Evolutionary conservation across 2,797 vertebrate species (phyloP).

Genomic region (Carcharodon carcharias): DNA sequence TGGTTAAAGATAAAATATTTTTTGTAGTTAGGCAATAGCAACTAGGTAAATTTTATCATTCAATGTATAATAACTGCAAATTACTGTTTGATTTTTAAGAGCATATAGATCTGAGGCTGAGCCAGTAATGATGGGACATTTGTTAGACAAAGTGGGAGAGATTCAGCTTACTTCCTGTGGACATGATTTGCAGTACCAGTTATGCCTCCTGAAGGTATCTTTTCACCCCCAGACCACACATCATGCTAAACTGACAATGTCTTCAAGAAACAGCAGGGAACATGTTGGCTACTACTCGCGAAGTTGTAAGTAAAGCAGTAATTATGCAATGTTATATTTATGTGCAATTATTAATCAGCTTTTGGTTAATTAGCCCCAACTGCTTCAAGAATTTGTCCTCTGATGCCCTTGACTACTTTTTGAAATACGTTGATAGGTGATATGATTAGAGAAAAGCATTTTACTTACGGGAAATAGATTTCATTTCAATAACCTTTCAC

Average conservation of each 20-base stretch:
- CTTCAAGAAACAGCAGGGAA: neutral
- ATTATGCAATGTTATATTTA: conserved; percentile 32
- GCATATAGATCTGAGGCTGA: neutral
- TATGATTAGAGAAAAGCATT: neutral
- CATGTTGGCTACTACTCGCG: neutral
- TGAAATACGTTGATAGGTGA: neutral
- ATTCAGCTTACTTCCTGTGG: neutral
- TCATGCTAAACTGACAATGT: neutral
- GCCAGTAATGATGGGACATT: neutral
- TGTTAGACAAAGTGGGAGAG: neutral
- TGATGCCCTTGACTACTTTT: neutral
- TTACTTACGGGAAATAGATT: neutral
- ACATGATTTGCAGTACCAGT: neutral
- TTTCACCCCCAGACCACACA: neutral
- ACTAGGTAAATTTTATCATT: neutral
- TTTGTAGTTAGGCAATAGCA: neutral
- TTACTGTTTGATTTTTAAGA: neutral
- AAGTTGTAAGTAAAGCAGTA: neutral
- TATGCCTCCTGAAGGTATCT: neutral
- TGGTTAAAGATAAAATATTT: neutral
- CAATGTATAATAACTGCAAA: neutral
- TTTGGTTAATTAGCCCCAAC: conserved; percentile 5
- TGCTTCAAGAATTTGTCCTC: neutral
- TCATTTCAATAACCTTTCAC: conserved; percentile 2
- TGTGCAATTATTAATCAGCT: conserved; percentile 17